Evolutionary conservation across 2,888 invertebrate genomes (phyloP), one percentile per base, ranked within the genome.

Genomic region (Abrostola tripartita): DNA sequence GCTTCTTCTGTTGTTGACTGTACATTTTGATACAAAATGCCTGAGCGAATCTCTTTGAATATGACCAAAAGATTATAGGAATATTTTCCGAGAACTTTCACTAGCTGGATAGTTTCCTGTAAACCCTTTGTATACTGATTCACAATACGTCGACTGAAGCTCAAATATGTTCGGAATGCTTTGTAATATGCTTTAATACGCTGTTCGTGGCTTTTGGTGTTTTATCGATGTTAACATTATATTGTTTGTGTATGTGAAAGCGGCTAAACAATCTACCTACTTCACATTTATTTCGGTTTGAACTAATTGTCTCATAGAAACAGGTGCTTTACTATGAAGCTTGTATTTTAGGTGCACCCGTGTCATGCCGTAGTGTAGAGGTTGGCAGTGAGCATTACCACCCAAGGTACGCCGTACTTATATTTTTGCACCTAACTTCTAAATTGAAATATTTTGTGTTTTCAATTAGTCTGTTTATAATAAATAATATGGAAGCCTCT

Each of bases 1-100:
- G 24, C 24, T 24, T 24, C 24, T 24, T 24, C 24, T n/a, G 5
- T 41, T n/a, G n/a, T 11, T 41, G n/a, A 41, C 41, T 6, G 53
- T 61, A 36, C 57, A 63, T 71, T 75, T 74, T 75, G 73, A 82
- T 81, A 71, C 74, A 71, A 75, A 76, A 71, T 62, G 57, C 65
- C 62, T 57, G 58, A 61, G 66, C 76, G 40, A 76, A 74, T 71
- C 53, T 65, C 66, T 75, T 67, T 71, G 69, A 59, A 72, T 61
- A 53, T 65, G 47, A 35, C 60, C 47, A 53, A 65, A 65, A 72
- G 68, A 67, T 78, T 71, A 71, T 65, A 73, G 52, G 62, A 72
- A 74, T 64, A 70, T 73, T 36, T 79, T 80, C 79, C 40, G 40
- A 61, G 79, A 80, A 79, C 14, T 65, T 57, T 59, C 55, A 41